Evolutionary conservation across 2,113 vertebrate genomes (phyloP).

Genomic region (Lepisosteus osseus): DNA sequence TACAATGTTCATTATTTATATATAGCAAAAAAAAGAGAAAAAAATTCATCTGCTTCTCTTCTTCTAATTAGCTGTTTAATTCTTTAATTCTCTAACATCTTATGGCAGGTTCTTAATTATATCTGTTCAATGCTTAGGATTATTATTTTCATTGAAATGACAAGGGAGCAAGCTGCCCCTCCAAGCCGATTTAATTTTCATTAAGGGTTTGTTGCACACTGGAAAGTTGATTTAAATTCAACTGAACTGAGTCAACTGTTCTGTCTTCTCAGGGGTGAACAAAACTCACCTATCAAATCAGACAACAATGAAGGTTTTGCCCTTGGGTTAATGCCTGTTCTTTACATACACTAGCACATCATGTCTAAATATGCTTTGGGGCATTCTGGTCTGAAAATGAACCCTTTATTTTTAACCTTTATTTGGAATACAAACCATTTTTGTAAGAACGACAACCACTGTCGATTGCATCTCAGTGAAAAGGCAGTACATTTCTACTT

Average conservation of each 20-base stretch:
- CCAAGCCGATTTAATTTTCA: slow-evolving; percentile 38
- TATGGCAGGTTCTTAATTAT: slow-evolving; percentile 61
- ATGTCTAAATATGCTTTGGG: too few relatives aligned
- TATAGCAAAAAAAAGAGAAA: not conserved
- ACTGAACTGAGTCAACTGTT: not conserved
- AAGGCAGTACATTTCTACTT: too few relatives aligned
- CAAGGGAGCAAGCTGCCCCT: slow-evolving; percentile 37
- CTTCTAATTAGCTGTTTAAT: slow-evolving; percentile 5
- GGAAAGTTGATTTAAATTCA: slow-evolving; percentile 1
- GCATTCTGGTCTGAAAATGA: too few relatives aligned
- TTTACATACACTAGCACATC: not conserved
- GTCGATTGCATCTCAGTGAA: too few relatives aligned
- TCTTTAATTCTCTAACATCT: slow-evolving; percentile 65
- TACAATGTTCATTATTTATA: not conserved
- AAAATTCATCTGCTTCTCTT: not conserved
- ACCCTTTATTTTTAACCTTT: too few relatives aligned
- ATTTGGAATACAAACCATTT: too few relatives aligned
- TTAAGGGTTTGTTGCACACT: not conserved
- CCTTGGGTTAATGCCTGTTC: not conserved
- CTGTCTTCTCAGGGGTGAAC: not conserved
- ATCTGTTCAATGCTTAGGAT: slow-evolving; percentile 57
- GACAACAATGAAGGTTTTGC: not conserved
- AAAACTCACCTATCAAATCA: not conserved
- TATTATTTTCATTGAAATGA: slow-evolving; percentile 57
- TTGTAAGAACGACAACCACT: too few relatives aligned